Evolutionary conservation across 1,140 invertebrate species (phyloP).

Genomic region (Procambarus virginalis): DNA sequence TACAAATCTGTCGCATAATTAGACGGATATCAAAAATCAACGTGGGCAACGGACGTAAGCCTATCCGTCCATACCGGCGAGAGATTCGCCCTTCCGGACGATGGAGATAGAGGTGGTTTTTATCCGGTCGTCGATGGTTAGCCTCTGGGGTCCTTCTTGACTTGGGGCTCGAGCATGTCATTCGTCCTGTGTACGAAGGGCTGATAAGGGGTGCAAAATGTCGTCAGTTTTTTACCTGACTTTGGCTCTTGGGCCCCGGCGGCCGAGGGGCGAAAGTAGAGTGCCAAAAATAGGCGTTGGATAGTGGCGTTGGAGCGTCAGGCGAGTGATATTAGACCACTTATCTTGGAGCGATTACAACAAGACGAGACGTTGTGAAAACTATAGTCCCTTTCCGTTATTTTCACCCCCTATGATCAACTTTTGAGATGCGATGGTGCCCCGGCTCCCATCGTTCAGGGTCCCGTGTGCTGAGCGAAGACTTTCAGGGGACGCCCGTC

Average conservation of each 20-base stretch:
- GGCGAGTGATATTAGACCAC: slow-evolving; percentile 56
- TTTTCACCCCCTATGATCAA: slow-evolving; percentile 15
- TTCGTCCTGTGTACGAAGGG: slow-evolving; percentile 45
- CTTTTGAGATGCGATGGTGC: neutral
- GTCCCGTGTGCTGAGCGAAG: neutral
- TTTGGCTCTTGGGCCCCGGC: neutral
- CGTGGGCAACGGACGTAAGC: slow-evolving; percentile 4
- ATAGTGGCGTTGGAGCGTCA: neutral
- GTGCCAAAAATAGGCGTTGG: neutral
- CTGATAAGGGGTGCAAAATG: slow-evolving; percentile 40
- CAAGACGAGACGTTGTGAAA: slow-evolving; percentile 52
- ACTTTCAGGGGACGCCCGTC: neutral
- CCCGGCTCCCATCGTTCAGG: neutral
- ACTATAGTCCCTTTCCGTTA: slow-evolving; percentile 38
- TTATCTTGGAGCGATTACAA: slow-evolving; percentile 58
- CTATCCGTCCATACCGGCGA: neutral
- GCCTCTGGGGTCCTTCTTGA: neutral
- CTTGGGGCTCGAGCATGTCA: slow-evolving; percentile 36
- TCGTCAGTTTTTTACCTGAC: slow-evolving; percentile 10
- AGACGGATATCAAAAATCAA: slow-evolving; percentile 20
- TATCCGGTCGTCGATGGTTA: neutral
- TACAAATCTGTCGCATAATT: slow-evolving; percentile 69
- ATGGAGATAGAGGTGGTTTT: neutral
- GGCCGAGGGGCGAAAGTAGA: neutral
- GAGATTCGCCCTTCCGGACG: neutral